Evolutionary conservation across 2,113 vertebrate species (phyloP).

Genomic region (Ardeotis arabs): DNA sequence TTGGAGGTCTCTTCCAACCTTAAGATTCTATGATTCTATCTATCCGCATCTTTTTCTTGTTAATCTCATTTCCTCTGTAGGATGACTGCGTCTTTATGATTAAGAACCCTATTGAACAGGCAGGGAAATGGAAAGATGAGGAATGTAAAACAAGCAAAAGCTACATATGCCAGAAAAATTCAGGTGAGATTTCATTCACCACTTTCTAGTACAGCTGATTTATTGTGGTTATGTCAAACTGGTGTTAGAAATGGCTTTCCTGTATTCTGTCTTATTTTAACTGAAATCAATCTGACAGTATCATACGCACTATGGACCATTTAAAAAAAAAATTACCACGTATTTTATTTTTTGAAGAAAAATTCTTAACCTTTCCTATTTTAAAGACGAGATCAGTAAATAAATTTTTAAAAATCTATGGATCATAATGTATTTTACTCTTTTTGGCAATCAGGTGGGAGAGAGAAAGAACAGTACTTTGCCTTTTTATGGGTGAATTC

Average conservation of each 20-base stretch:
- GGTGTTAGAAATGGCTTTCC: not conserved
- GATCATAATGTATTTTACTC: not conserved
- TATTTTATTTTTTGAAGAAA: not conserved
- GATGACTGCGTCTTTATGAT: constrained; percentile 82
- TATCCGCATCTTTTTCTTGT: not conserved
- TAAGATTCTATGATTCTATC: not conserved
- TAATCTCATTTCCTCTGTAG: not conserved
- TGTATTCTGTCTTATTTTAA: not conserved
- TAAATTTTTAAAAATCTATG: not conserved
- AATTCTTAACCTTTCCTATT: not conserved
- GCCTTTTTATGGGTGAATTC: not conserved
- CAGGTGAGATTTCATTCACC: constrained; percentile 70
- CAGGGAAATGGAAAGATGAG: constrained; percentile 84
- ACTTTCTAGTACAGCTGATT: not conserved
- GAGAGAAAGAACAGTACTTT: not conserved
- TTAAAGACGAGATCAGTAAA: not conserved
- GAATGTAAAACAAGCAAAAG: constrained; percentile 74
- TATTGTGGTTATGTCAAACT: not conserved
- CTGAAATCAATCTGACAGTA: not conserved
- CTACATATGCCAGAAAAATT: constrained; percentile 85
- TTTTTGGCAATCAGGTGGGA: not conserved
- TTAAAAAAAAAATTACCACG: not conserved
- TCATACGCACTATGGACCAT: not conserved
- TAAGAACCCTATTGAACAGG: constrained; percentile 37
- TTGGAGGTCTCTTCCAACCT: no score